These are phyloP conservation scores for Gymnobelideus leadbeateri DNA, from an alignment of 2,113 vertebrate species.

Conservation along the genomic window DNA sequence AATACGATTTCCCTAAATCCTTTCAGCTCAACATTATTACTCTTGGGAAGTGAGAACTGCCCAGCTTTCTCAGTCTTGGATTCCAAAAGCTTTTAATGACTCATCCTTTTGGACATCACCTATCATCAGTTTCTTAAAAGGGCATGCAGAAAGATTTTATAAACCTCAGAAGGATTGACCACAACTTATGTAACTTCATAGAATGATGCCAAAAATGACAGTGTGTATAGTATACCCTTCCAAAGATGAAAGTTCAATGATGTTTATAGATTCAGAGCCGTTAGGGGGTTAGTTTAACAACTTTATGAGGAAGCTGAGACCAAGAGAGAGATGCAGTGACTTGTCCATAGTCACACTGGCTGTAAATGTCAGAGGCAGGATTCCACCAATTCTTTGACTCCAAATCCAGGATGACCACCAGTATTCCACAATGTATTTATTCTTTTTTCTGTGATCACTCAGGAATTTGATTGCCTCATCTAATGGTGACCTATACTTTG, in stretches of 20 bases:
- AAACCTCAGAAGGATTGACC: conserved; percentile 24
- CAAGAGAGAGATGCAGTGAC: neutral
- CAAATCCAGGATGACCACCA: neutral
- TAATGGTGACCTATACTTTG: neutral
- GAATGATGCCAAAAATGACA: neutral
- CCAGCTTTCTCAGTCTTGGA: neutral
- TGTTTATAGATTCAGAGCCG: neutral
- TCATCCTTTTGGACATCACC: conserved; percentile 1
- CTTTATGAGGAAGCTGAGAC: neutral
- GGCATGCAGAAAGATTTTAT: conserved; percentile 22
- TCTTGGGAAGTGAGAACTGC: neutral
- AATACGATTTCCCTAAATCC: neutral
- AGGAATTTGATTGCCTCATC: neutral
- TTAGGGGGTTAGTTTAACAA: neutral
- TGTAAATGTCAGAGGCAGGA: neutral
- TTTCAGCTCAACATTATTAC: neutral
- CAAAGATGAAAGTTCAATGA: neutral
- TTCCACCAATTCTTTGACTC: neutral
- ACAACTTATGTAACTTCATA: neutral
- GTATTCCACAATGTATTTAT: too few species aligned
- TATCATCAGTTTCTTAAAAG: neutral
- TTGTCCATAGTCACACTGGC: neutral
- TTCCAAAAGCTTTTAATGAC: conserved; percentile 24
- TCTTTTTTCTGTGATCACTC: neutral
- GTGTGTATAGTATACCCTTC: neutral